Percentiles rank a stretch among this genome's conserved stretches.
Conservation (phyloP, 2,888 invertebrate genomes). For the Fissipunctia ypsillon region DNA sequence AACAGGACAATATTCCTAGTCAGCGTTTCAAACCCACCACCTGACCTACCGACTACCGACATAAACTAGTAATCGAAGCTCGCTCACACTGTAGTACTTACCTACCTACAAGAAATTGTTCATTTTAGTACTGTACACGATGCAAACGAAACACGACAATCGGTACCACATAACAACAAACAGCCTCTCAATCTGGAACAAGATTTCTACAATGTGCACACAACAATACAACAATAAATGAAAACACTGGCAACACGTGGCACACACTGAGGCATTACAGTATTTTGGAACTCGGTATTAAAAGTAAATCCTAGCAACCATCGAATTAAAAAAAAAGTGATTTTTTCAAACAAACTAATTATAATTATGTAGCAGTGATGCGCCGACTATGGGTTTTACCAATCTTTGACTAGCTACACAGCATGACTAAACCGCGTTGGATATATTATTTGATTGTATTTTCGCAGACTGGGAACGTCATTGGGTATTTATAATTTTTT, state of each 20-base stretch:
- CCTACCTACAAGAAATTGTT: neutral
- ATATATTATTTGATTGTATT: neutral
- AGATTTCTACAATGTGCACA: neutral
- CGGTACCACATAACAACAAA: neutral
- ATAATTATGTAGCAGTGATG: neutral
- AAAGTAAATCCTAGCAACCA: neutral
- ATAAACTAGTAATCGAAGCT: conserved; percentile 1
- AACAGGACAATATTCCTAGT: neutral
- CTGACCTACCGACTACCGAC: conserved; percentile 1
- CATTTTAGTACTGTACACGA: neutral
- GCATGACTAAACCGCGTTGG: neutral
- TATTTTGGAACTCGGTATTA: neutral
- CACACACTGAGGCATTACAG: too few relatives aligned
- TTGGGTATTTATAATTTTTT: too few relatives aligned
- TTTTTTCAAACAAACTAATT: neutral
- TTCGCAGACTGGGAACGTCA: neutral
- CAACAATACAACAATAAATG: neutral
- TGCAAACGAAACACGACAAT: neutral
- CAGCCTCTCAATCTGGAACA: neutral
- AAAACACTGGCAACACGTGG: neutral
- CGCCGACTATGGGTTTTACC: neutral
- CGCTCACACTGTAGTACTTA: neutral
- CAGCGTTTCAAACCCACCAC: conserved; percentile 22
- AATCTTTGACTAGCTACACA: neutral
- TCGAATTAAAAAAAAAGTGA: neutral